Evolutionary conservation across 2,797 vertebrate genomes (phyloP).

Genomic region (Danio kyathit): DNA sequence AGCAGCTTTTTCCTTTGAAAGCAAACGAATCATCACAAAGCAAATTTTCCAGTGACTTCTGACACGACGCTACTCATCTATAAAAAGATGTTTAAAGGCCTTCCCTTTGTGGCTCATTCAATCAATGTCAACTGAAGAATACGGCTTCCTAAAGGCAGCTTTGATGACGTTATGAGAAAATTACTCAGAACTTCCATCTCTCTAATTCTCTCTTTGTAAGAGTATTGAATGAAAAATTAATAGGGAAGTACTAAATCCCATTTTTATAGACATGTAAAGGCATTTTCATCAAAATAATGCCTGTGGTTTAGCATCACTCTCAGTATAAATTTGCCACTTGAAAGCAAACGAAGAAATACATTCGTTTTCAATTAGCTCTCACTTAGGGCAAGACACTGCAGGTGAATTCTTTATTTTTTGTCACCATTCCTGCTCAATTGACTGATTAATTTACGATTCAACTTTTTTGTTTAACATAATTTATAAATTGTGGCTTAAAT

Average conservation of each 20-base stretch:
- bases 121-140: constrained; percentile 37
- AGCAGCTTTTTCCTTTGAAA: constrained; percentile 14
- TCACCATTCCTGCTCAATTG: no score
- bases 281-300: background rate
- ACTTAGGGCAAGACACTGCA: no score
- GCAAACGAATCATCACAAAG: constrained; percentile 26
- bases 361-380: background rate
- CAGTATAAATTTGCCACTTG: background rate
- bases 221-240: constrained; percentile 10
- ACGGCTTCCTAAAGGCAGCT: constrained; percentile 21
- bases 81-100: constrained; percentile 25
- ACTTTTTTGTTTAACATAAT: no score
- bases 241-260: background rate
- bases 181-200: constrained; percentile 19
- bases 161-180: constrained; percentile 38
- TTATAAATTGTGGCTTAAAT: no score
- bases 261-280: background rate
- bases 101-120: constrained; percentile 39
- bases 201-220: constrained; percentile 17
- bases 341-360: background rate
- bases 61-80: constrained; percentile 28
- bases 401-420: no score
- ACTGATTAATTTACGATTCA: no score
- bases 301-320: background rate
- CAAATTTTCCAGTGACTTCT: constrained; percentile 29